These are phyloP conservation scores for Danio jaintianensis DNA, from an alignment of 2,797 vertebrate species.

Conservation along the genomic window DNA sequence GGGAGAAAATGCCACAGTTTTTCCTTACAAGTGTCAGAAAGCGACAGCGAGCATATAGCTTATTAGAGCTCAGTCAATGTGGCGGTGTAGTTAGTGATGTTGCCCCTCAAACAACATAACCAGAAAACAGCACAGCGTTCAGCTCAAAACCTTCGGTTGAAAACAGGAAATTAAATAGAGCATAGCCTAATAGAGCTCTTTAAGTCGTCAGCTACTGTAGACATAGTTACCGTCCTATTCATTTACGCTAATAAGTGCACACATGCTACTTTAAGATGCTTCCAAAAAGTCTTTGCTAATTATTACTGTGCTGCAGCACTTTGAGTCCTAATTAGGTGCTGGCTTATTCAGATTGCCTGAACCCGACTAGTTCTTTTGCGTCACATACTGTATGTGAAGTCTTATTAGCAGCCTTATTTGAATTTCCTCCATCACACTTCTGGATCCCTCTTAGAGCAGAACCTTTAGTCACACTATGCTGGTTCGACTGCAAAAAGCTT, in stretches of 20 bases:
- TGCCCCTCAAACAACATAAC: not conserved
- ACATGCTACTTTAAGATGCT: constrained; percentile 28
- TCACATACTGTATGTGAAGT: not conserved
- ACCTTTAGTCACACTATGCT: not conserved
- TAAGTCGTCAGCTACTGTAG: not conserved
- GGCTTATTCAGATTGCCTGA: not conserved
- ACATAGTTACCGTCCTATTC: not conserved
- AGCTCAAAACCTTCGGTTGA: not conserved
- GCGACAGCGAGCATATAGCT: not conserved
- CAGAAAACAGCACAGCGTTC: not conserved
- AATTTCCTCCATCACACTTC: not conserved
- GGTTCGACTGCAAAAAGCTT: not conserved
- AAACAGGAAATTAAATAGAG: constrained; percentile 24
- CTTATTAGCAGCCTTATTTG: constrained; percentile 17
- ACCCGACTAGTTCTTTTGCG: not conserved
- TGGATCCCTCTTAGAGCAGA: not conserved
- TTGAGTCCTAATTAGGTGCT: constrained; percentile 22
- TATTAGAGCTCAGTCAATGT: constrained; percentile 25
- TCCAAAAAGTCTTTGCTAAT: constrained; percentile 39
- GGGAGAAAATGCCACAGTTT: constrained; percentile 5
- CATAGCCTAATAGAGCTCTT: constrained; percentile 12
- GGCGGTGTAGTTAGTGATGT: not conserved
- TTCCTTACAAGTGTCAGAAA: not conserved
- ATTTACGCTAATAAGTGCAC: constrained; percentile 10
- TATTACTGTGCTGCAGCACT: constrained; percentile 28